Conservation (phyloP, 2,797 vertebrate species). For the Phylloscopus collybita region DNA sequence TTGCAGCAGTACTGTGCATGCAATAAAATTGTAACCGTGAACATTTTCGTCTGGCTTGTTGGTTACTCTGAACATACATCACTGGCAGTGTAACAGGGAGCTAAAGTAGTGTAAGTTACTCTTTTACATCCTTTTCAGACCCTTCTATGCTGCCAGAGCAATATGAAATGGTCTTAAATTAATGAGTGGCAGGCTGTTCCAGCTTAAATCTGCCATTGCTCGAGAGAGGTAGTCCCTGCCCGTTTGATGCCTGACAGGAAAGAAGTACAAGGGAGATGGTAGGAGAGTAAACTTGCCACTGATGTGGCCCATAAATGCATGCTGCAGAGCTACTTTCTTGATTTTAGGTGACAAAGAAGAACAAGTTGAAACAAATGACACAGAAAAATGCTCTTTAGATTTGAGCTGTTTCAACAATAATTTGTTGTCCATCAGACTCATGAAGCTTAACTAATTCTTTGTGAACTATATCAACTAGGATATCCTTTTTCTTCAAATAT, state of each 20-base stretch:
- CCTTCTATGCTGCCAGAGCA: not conserved
- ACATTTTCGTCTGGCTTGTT: not conserved
- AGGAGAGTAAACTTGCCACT: conserved; percentile 9
- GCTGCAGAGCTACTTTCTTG: conserved; percentile 21
- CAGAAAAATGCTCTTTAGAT: conserved; percentile 63
- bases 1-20: not conserved
- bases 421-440: conserved; percentile 72
- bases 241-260: not conserved
- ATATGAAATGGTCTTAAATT: not conserved
- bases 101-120: not conserved
- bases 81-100: not conserved
- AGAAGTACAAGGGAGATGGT: not conserved
- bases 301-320: not conserved
- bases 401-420: conserved; percentile 70
- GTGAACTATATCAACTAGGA: conserved; percentile 70
- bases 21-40: not conserved
- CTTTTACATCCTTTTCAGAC: not conserved
- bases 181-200: not conserved
- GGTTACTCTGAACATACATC: not conserved
- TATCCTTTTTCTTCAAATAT: conserved; percentile 66
- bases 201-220: not conserved
- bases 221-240: not conserved
- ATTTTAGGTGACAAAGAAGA: conserved; percentile 66
- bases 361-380: conserved; percentile 58
- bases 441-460: conserved; percentile 70